Evolutionary conservation across 2,113 vertebrate genomes (phyloP), one percentile per base, ranked within the genome.

Genomic region (Bambusicola thoracicus): DNA sequence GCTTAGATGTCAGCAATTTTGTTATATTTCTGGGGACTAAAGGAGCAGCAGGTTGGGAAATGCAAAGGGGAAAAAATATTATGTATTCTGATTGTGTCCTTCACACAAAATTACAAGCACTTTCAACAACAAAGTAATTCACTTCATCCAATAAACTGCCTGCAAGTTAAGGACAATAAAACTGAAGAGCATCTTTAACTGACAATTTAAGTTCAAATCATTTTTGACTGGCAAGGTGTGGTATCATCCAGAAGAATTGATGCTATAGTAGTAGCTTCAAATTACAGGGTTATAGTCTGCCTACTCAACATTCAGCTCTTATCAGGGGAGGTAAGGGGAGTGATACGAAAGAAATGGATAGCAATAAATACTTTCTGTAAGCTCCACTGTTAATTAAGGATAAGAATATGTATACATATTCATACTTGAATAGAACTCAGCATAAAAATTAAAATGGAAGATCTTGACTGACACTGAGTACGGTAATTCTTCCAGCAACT

Each of bases 1-100:
- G 76, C 73, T 89, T 76, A 89, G 79, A 96, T 95, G 96, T 87
- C 93, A 94, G 89, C 51, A 61, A 90, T 87, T 97, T 94, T 91
- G 40, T 56, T 88, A 89, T 92, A 63, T 59, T 51, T 24, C 88
- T 77, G 58, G 59, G 80, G 41, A 81, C 72, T 82, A 89, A 94
- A 92, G 80, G 85, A 93, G 7, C 55, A 73, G 46, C 62, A 68
- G 10, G 30, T 34, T 82, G 76, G 75, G 61, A 61, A 91, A 91
- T 61, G 89, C 58, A 67, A 62, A 62, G 58, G 55, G 43, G 36
- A 70, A 85, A 83, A 93, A 48, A 32, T 63, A 56, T 88, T 92
- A n/a, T 87, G 65, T 25, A 91, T 95, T 94, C 89, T 58, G 61
- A 36, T 63, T 85, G 68, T 80, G 92, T 88, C 62, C 70, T 89